Evolutionary conservation across 2,113 vertebrate species (phyloP), one percentile per base, ranked within the genome.

Genomic region (Pongo pygmaeus): DNA sequence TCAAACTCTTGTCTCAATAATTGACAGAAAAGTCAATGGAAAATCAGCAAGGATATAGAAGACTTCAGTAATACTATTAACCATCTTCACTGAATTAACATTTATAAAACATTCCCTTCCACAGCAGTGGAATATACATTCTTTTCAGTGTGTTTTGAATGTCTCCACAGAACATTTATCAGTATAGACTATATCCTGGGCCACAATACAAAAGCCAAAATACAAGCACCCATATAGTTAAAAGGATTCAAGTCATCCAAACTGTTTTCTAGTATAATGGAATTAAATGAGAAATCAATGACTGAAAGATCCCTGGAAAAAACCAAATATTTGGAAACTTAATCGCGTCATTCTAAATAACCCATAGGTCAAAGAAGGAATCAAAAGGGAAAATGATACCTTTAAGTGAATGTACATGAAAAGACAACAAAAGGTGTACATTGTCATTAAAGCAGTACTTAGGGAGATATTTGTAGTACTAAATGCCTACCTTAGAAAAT

Each of bases 261-360:
- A 74, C 32, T 72, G 48, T 93, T 86, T 91, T 67, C 59, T 43
- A 86, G 32, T 38, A 48, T 48, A 38, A 64, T 27, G 2, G 10
- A 64, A 87, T 87, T 72, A 77, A 91, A 87, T 77, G 61, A 83
- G 46, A 92, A 70, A 74, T 91, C 32, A 92, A 57, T 86, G 77
- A 70, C 25, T 74, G 22, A 74, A 84, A 81, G 57, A 27, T 80
- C n/a, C 50, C 55, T 69, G 46, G 77, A 35, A 64, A 91, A n/a
- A 18, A 11, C 1, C 4, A 64, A 72, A 67, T n/a, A 80, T 67
- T 27, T 87, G 74, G 84, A 67, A 38, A 88, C 16, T 88, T 90
- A 74, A 70, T 17, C 77, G 30, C 40, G 27, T 61, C 59, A 52
- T 90, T 94, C 59, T 80, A 74, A 89, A 74, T 87, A 93, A 50